Base-by-base conservation (phyloP, 92 coral and sea anemone species). In the Plumapathes pennacea region DNA sequence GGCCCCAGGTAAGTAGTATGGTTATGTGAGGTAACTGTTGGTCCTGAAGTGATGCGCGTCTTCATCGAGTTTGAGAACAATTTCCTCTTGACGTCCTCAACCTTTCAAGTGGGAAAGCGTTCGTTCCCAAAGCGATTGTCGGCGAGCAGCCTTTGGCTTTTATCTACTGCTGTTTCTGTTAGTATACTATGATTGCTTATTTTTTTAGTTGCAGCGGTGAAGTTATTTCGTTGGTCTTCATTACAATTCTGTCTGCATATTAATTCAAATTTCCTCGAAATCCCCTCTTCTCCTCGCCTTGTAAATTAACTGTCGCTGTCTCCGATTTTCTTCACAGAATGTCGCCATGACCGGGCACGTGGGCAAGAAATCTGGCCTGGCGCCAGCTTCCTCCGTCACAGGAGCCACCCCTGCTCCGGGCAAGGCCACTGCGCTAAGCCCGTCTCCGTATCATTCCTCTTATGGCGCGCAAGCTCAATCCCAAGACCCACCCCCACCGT, bases 401-500 rank as follows among this genome's bases (percentile, higher is more conserved):
- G 98, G 81, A 22, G 34, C 96, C 63, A 83, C 94, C 1, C 96
- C 90, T 36, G 84, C 76, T 19, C 84, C 89, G 3, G 94, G 96
- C 24, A 89, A 84, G 60, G 62, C 60, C 66, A 82, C 96, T 2
- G 88, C 74, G 38, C 62, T 69, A 32, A 81, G 89, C 67, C 94
- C 96, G 3, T 80, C 96, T 7, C 98, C 96, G 20, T 90, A 80
- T 62, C 71, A 74, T 50, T 96, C 89, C 37, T 45, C 71, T 10
- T 51, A 52, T 32, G 79, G 78, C 20, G 86, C 79, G 20, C 46
- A 54, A 44, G 55, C 55, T 26, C 82, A 81, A 26, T 43, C 20
- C 56, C 81, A 77, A 50, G 98, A 92, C 3, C 96, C 94, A 13
- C 96, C 96, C 38, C 96, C 98, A 27, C 98, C 95, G 27, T 92